Evolutionary conservation across 2,113 vertebrate species (phyloP), one percentile per base, ranked within the genome.

Genomic region (Osmerus mordax): DNA sequence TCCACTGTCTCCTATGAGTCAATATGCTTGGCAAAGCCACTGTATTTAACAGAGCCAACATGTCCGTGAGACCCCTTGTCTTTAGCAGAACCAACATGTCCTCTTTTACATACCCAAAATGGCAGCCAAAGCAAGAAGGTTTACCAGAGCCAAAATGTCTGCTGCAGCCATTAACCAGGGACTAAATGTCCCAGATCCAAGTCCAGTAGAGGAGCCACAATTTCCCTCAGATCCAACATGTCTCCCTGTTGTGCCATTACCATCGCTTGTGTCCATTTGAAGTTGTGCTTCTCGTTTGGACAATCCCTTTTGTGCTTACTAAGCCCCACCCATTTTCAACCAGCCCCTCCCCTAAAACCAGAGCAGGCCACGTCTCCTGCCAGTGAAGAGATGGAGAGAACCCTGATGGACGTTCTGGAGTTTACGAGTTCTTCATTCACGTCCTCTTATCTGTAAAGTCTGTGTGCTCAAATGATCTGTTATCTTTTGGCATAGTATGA

Each of bases 401-500:
- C 67, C 28, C 11, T 58, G 16, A 64, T 16, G n/a, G 12, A 3
- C 58, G 74, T 71, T 82, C 81, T 32, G 52, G 68, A 67, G 56
- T 51, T 51, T 77, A 82, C 59, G 73, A 73, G 74, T n/a, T 66
- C 53, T 68, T 66, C 28, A 28, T 29, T 71, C 80, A 2, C 63
- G 69, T n/a, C 2, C 76, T 67, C 73, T 60, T 15, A 47, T 77
- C 69, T 73, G 36, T 67, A 65, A 58, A 73, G 83, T 85, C 82
- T 75, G 73, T 90, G 88, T 89, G 86, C 86, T 89, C 85, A 67
- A 84, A 78, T 84, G 13, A 84, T 70, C 84, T 79, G 81, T 85
- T 84, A 81, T 89, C 82, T 90, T 82, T 81, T 86, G 84, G 83
- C 87, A 87, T 88, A 82, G 82, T 89, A 88, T 83, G 87, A 88